Conservation (phyloP, 2,113 vertebrate genomes). For the Callorhinus ursinus region DNA sequence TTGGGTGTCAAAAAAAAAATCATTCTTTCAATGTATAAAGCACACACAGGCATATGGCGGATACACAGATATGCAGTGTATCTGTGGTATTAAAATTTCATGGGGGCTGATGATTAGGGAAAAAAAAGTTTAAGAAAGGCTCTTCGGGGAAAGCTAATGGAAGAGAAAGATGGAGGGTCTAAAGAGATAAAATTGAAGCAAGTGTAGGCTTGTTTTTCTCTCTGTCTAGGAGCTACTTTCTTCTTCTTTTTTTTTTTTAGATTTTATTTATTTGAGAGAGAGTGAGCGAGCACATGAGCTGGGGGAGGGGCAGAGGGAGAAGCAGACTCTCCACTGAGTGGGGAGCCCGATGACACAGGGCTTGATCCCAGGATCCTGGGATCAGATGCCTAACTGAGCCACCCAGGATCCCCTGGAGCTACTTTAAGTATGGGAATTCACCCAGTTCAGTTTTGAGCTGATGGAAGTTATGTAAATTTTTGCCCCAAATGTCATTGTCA, state of each 20-base stretch:
- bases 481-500: not conserved
- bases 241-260: not conserved
- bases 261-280: not conserved
- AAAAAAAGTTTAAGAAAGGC: not conserved
- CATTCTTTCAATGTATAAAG: not conserved
- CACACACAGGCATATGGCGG: not conserved
- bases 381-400: not conserved
- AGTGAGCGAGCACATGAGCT: not conserved
- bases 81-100: not conserved
- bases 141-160: not conserved
- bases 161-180: not conserved
- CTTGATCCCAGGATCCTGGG: not conserved
- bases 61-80: not conserved
- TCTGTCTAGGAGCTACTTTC: not conserved
- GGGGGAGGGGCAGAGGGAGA: not conserved
- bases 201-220: not conserved
- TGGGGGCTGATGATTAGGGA: not conserved
- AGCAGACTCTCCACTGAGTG: not conserved
- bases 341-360: not conserved
- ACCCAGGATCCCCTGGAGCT: not conserved
- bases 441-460: not conserved
- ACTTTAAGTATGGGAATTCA: not conserved
- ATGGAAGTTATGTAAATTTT: not conserved
- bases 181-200: not conserved
- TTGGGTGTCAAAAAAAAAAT: not conserved